Conservation (phyloP, 2,888 invertebrate species). For the Drosophila melanosoma region DNA sequence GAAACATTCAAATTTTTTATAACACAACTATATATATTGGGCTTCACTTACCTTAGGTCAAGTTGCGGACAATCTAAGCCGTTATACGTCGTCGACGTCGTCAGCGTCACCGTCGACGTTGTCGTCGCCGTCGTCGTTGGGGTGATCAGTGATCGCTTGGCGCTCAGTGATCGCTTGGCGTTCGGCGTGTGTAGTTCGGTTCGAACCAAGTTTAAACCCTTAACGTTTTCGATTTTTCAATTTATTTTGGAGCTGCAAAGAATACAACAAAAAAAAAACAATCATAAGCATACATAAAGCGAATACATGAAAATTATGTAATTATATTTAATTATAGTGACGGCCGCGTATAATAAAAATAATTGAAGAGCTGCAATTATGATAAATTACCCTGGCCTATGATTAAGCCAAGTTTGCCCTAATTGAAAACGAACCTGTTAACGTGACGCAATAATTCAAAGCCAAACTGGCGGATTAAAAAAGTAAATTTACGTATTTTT, state of each 20-base stretch:
- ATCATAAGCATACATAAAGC: background rate
- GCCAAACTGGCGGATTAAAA: conserved; percentile 5
- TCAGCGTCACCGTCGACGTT: conserved; percentile 1
- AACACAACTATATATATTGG: conserved; percentile 18
- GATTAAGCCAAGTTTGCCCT: conserved; percentile 21
- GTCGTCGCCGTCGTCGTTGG: conserved; percentile 5
- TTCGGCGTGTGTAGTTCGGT: conserved; percentile 63
- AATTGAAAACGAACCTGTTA: conserved; percentile 27
- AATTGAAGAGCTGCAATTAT: conserved; percentile 29
- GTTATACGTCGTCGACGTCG: conserved; percentile 18
- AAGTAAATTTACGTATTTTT: conserved; percentile 16
- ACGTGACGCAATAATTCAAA: conserved; percentile 7
- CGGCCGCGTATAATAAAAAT: conserved; percentile 16
- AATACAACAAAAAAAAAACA: conserved; percentile 13
- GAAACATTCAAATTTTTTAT: conserved; percentile 5
- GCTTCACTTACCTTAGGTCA: conserved; percentile 66
- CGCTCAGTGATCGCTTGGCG: conserved; percentile 69
- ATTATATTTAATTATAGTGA: conserved; percentile 12
- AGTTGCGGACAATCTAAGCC: conserved; percentile 51
- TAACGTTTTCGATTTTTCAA: background rate
- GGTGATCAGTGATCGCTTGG: conserved; percentile 66
- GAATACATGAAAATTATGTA: background rate
- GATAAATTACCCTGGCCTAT: conserved; percentile 33
- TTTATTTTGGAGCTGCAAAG: conserved; percentile 17
- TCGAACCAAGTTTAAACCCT: background rate